Evolutionary conservation across 2,113 vertebrate species (phyloP), one percentile per base, ranked within the genome.

Genomic region (Motacilla alba): DNA sequence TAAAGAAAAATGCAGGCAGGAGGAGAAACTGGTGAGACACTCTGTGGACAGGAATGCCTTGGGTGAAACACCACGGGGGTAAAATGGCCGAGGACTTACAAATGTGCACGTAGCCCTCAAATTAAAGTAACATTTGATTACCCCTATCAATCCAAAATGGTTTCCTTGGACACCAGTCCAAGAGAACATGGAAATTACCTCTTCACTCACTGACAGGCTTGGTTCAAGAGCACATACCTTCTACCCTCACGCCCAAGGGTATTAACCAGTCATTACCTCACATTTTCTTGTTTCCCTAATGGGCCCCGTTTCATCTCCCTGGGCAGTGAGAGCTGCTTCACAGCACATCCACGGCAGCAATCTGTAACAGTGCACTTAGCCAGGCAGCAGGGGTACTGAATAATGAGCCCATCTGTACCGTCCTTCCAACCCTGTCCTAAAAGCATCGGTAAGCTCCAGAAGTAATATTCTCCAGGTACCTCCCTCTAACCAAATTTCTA

Each of bases 201-300:
- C 62, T 90, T 93, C 67, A 46, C 28, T 89, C 68, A 62, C 58
- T 91, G 79, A 76, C 73, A 74, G 66, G 49, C 56, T 68, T n/a
- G 44, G 81, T 58, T 95, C 83, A 86, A 90, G 86, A 96, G 83
- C 76, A 86, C 82, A 93, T 31, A 82, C 78, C 87, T 85, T 82
- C 85, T 15, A 83, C 89, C 41, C 85, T 68, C 28, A 64, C 5
- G 46, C 89, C 90, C 82, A 89, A 84, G 78, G 66, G 95, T 84
- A 92, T 87, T 91, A 96, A 94, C 82, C 93, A 87, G 79, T 89
- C 95, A 96, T 94, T 96, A 96, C 83, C 82, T 94, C 95, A 72
- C 84, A 92, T 91, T 82, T 97, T 78, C 90, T 75, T 73, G 58
- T 94, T 95, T 95, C 67, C 90, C 89, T 93, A 88, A 88, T 87